Evolutionary conservation across 2,797 vertebrate genomes (phyloP), one percentile per base, ranked within the genome.

Genomic region (Karalla daura): DNA sequence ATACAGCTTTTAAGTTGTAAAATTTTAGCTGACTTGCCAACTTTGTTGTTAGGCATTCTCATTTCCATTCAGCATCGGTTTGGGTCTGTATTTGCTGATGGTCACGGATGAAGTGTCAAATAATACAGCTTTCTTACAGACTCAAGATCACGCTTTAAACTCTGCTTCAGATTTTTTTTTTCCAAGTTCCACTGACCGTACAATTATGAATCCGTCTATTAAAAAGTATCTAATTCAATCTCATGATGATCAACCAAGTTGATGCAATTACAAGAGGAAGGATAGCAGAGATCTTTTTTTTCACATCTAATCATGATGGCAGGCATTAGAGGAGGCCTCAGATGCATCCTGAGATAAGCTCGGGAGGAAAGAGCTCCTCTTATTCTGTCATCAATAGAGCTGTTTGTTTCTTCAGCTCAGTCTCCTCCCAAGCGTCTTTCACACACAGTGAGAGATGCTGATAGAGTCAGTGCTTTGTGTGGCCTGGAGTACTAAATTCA

Each of bases 261-360:
- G 61, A 87, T 84, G 51, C 5, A 35, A 76, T 88, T 61, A 83
- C 51, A 83, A 49, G 78, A 84, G 72, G 71, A 70, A 79, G 79
- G 65, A 75, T 23, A 41, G 44, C 41, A 63, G 56, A 23, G 17
- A 20, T 41, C 40, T 61, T 70, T 66, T 78, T 74, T 76, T 76
- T 72, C 59, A 83, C 74, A 81, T 88, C 78, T 86, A 81, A 88
- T 86, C 83, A 84, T 60, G 78, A 77, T 63, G 61, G 44, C 52
- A 75, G 60, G 78, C 83, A 82, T 84, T 68, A 82, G 45, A 55
- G 83, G 77, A 63, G 47, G 75, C 62, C 67, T 40, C 64, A 70
- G 78, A 86, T 76, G 54, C 76, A 53, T 84, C 80, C 79, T 74
- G 83, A 79, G 86, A 86, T 86, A 73, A 71, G 39, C 28, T 25